Evolutionary conservation across 1,140 invertebrate species (phyloP).

Genomic region (Saccostrea glomerata): DNA sequence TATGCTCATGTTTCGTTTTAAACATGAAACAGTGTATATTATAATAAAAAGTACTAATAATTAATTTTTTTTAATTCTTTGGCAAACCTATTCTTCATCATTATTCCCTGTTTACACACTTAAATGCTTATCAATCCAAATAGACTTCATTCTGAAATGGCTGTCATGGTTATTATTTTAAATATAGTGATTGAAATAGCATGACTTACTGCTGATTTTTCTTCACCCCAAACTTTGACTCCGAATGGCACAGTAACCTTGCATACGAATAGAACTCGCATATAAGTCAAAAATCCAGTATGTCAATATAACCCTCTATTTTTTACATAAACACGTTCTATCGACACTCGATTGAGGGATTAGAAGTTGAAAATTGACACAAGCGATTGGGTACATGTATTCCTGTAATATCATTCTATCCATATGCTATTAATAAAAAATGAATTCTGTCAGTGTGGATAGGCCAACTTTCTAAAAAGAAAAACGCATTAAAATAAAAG

Average conservation of each 20-base stretch:
- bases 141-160: no score
- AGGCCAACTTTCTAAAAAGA: neutral
- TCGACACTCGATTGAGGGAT: neutral
- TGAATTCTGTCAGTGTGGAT: neutral
- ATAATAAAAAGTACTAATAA: no score
- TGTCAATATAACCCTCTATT: constrained; percentile 9
- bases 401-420: neutral
- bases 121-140: no score
- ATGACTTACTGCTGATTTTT: constrained; percentile 16
- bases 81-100: no score
- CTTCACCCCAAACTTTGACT: constrained; percentile 2
- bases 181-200: neutral
- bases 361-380: constrained; percentile 29
- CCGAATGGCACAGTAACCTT: neutral
- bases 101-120: no score
- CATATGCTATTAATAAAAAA: neutral
- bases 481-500: neutral
- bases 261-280: neutral
- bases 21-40: no score
- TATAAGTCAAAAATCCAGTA: neutral
- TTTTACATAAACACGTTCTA: neutral
- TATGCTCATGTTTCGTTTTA: no score
- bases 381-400: constrained; percentile 1
- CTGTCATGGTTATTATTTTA: no score
- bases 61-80: no score